Percentiles rank a stretch among this genome's conserved stretches.
Evolutionary conservation across 1,140 invertebrate genomes (phyloP).

Genomic region (Periplaneta americana): DNA sequence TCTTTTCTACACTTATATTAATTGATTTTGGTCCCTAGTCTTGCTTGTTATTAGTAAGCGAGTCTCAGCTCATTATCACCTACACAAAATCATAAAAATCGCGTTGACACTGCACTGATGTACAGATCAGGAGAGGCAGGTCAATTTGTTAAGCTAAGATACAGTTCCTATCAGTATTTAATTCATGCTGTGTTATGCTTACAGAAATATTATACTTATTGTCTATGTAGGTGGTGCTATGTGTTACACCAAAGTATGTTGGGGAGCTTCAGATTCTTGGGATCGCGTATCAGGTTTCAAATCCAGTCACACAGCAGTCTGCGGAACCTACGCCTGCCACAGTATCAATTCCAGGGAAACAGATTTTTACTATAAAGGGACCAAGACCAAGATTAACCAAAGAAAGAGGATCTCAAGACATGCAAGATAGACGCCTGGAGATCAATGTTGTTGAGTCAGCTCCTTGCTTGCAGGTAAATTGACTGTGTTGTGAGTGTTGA

Average conservation of each 20-base stretch:
- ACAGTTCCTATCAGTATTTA: too few relatives aligned
- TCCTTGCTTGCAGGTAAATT: slow-evolving; percentile 62
- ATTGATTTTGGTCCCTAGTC: too few relatives aligned
- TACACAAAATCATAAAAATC: too few relatives aligned
- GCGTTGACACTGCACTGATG: too few relatives aligned
- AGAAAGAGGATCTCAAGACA: neutral
- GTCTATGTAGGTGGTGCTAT: slow-evolving; percentile 26
- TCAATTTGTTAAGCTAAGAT: too few relatives aligned
- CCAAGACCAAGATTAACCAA: neutral
- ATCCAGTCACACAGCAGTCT: neutral
- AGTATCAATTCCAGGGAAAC: slow-evolving; percentile 4
- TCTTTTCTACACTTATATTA: too few relatives aligned
- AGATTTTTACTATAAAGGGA: neutral
- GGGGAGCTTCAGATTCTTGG: slow-evolving; percentile 27
- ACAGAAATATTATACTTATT: slow-evolving; percentile 15
- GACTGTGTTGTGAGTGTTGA: neutral
- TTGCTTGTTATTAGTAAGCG: too few relatives aligned
- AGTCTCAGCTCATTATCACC: too few relatives aligned
- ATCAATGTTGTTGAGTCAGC: slow-evolving; percentile 27
- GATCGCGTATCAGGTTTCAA: slow-evolving; percentile 19
- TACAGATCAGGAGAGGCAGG: too few relatives aligned
- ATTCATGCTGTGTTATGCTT: too few relatives aligned
- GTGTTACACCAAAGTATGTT: slow-evolving; percentile 22
- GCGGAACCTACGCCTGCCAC: neutral
- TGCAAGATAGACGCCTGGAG: slow-evolving; percentile 27